Evolutionary conservation across 2,888 invertebrate genomes (phyloP).

Genomic region (Lepidocyrtinus sp.): DNA sequence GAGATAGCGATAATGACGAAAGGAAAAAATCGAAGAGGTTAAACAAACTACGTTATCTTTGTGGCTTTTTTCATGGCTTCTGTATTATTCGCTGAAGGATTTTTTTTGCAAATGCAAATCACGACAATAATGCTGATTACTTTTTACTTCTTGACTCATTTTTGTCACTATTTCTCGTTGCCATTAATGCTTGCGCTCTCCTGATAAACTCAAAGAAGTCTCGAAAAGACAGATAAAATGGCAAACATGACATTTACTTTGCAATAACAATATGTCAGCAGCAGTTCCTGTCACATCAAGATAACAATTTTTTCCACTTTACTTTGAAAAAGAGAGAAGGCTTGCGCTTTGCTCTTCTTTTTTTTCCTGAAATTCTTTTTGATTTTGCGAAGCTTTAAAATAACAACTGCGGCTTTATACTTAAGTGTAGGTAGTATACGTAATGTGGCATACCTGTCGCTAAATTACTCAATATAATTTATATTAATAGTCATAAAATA

Average conservation of each 20-base stretch:
- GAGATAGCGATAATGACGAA: constrained; percentile 42
- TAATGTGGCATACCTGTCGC: no score
- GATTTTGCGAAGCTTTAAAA: no score
- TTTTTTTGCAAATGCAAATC: constrained; percentile 56
- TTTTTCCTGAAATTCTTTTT: constrained; percentile 30
- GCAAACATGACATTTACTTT: constrained; percentile 60
- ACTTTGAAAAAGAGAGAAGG: no score
- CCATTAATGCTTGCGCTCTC: not conserved
- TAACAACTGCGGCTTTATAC: no score
- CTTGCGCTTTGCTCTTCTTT: no score
- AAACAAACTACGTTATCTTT: constrained; percentile 41
- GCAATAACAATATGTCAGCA: constrained; percentile 61
- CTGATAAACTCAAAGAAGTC: constrained; percentile 1
- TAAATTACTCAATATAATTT: no score
- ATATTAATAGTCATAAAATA: no score
- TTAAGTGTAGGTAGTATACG: no score
- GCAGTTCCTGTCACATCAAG: constrained; percentile 60
- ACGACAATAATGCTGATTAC: constrained; percentile 39
- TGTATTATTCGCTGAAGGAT: constrained; percentile 26
- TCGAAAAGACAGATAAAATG: constrained; percentile 48
- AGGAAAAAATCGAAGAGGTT: constrained; percentile 36
- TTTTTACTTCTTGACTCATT: constrained; percentile 23
- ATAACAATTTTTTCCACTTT: constrained; percentile 46
- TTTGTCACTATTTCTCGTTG: constrained; percentile 6
- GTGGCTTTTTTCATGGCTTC: constrained; percentile 29